phyloP scores from a whole-genome alignment of 2,113 vertebrate genomes.

The Phodopus roborovskii region DNA sequence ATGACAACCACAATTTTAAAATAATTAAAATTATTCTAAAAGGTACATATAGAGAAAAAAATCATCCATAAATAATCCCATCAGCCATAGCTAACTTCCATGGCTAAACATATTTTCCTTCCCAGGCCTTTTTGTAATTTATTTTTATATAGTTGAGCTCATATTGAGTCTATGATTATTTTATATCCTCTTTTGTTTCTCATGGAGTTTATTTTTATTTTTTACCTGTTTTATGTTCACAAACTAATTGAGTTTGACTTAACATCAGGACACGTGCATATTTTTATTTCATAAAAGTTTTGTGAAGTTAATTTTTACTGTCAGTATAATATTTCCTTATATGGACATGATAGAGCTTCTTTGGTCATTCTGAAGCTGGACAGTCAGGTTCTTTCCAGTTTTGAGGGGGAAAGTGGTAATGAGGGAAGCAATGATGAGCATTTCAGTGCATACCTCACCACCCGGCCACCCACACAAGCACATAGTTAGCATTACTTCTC shows the following conservation, averaged over 20 bases:
- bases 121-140: neutral
- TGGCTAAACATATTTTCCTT: neutral
- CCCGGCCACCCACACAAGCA: neutral
- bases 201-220: neutral
- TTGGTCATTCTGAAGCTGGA: neutral
- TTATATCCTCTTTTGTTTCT: neutral
- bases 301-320: neutral
- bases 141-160: neutral
- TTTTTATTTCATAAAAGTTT: conserved; percentile 58
- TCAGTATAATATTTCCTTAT: neutral
- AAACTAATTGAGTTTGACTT: conserved; percentile 5
- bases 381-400: conserved; percentile 13
- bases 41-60: neutral
- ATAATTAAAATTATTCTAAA: neutral
- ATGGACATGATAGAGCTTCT: neutral
- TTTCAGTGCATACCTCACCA: neutral
- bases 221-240: neutral
- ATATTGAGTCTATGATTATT: neutral
- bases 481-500: conserved; percentile 29
- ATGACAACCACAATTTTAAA: neutral
- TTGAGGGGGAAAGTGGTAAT: neutral
- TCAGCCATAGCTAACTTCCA: neutral
- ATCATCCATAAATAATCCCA: neutral
- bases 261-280: neutral
- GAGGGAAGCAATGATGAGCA: neutral